Evolutionary conservation across 1,140 invertebrate genomes (phyloP).

Genomic region (Drosophila hydei): DNA sequence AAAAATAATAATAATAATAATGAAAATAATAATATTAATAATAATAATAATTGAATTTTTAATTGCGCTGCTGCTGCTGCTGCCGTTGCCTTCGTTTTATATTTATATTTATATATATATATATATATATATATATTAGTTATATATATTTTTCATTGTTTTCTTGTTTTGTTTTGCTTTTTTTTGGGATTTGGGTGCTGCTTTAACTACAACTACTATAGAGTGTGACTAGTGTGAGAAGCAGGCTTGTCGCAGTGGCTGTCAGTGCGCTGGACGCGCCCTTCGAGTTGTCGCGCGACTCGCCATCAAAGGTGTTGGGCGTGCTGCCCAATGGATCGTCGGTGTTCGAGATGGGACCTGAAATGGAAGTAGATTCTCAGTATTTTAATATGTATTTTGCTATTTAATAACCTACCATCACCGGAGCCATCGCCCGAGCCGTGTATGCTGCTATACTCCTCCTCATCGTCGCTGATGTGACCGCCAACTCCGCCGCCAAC

Average conservation of each 20-base stretch:
- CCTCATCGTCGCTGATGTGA: slow-evolving; percentile 71
- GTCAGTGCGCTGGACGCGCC: slow-evolving; percentile 35
- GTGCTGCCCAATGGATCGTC: slow-evolving; percentile 42
- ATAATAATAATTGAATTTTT: slow-evolving; percentile 66
- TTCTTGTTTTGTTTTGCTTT: slow-evolving; percentile 3
- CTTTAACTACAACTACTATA: slow-evolving; percentile 75
- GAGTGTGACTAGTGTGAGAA: slow-evolving; percentile 78
- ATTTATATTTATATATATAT: slow-evolving; percentile 14
- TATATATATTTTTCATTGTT: slow-evolving; percentile 11
- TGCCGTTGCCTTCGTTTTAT: slow-evolving; percentile 9
- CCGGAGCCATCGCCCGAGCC: slow-evolving; percentile 81
- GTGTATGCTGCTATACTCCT: slow-evolving; percentile 73
- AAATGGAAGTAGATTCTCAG: not conserved
- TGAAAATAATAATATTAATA: slow-evolving; percentile 38
- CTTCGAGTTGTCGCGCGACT: slow-evolving; percentile 42
- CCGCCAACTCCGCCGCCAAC: slow-evolving; percentile 37
- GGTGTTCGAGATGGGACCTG: slow-evolving; percentile 55
- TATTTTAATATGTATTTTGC: not conserved
- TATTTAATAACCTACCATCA: slow-evolving; percentile 56
- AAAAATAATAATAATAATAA: slow-evolving; percentile 27
- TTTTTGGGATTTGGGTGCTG: slow-evolving; percentile 47
- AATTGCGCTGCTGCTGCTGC: slow-evolving; percentile 37
- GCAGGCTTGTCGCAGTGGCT: slow-evolving; percentile 57
- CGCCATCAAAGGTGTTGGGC: slow-evolving; percentile 53
- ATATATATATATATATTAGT: slow-evolving; percentile 7